Evolutionary conservation across 2,888 invertebrate genomes (phyloP), one percentile per base, ranked within the genome.

Genomic region (Drosophila fulvimacula): DNA sequence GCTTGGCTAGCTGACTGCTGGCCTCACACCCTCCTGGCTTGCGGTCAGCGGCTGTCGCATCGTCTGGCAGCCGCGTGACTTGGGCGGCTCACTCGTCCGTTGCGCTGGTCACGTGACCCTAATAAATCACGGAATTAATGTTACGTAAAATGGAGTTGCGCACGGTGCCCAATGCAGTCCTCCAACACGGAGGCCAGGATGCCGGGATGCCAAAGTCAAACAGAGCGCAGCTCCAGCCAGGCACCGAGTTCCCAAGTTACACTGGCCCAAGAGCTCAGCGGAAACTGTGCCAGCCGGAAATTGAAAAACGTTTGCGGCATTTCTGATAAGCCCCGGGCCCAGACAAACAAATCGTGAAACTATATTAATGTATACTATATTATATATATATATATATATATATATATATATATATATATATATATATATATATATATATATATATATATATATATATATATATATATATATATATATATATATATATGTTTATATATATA

Each of bases 101-200:
- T 92, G 63, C 92, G 92, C 90, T 91, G 92, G 92, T 92, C 92
- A 92, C 92, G 92, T 92, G 92, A 92, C 92, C 92, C 92, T 92
- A 92, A 92, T 92, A 92, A 92, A 92, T 92, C 92, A 92, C 91
- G 78, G 92, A 92, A 91, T 92, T 92, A 92, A 92, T 92, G 92
- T 92, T 92, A 92, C 92, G 92, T 92, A 91, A 92, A 92, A 92
- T 92, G 92, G 90, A 92, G 91, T 92, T 90, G 89, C 79, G 84
- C 73, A 61, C 56, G 57, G 67, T 53, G 49, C 41, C 44, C 63
- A 61, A 19, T 62, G 64, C 70, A 56, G 75, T 79, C 75, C 79
- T 75, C 55, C 48, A 51, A 21, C 34, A n/a, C 17, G 38, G 15
- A 27, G 34, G 21, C 21, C 55, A 60, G 66, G 48, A 55, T 55